These are phyloP conservation scores for Spisula subtruncata DNA, from an alignment of 2,888 invertebrate species.

Conservation along the genomic window DNA sequence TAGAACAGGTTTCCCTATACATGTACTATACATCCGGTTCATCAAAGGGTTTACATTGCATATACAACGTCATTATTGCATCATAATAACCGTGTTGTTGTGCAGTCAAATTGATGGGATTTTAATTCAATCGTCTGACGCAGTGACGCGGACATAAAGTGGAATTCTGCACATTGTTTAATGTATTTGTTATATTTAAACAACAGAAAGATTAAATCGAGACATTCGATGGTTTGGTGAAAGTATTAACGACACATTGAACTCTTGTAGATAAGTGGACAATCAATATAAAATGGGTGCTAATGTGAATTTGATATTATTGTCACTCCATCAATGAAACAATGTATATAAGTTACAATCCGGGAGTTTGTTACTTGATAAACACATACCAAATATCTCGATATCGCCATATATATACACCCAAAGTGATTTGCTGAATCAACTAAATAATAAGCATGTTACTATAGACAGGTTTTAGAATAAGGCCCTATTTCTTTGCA, in stretches of 20 bases:
- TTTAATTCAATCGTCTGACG: not conserved
- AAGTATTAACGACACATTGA: not conserved
- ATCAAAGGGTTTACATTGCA: not conserved
- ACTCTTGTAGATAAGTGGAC: not conserved
- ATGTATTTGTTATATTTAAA: not conserved
- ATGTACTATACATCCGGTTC: too few relatives aligned
- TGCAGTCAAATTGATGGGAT: not conserved
- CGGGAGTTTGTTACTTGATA: not conserved
- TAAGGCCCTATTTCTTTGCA: not conserved
- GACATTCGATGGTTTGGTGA: not conserved
- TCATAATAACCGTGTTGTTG: not conserved
- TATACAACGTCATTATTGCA: not conserved
- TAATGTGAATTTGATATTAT: conserved; percentile 19
- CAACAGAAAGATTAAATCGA: conserved; percentile 8
- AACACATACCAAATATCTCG: not conserved
- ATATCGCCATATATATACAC: not conserved
- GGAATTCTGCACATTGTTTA: not conserved
- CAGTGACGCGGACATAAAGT: not conserved
- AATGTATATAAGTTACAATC: conserved; percentile 12
- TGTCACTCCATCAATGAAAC: not conserved
- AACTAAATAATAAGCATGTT: not conserved
- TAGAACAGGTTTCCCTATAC: too few relatives aligned
- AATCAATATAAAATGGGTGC: not conserved
- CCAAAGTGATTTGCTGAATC: not conserved
- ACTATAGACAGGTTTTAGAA: not conserved